Conservation (phyloP, 2,113 vertebrate genomes). For the Thryonomys swinderianus region DNA sequence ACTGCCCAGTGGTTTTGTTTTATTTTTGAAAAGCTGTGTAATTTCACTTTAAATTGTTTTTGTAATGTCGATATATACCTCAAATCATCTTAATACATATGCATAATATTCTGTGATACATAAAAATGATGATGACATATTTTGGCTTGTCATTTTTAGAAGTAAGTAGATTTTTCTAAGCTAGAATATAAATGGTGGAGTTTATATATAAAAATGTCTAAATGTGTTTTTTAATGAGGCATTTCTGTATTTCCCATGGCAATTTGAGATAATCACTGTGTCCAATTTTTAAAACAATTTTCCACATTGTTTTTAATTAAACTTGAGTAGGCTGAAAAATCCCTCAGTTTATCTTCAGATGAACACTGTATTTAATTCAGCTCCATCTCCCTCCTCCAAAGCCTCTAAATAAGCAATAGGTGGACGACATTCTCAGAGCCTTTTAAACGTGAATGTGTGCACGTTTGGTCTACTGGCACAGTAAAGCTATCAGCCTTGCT, state of each 20-base stretch:
- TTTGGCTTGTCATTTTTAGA: constrained; percentile 57
- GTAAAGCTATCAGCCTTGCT: constrained; percentile 41
- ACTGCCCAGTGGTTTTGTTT: constrained; percentile 30
- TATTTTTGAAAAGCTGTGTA: constrained; percentile 22
- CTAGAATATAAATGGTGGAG: constrained; percentile 75
- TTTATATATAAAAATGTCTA: constrained; percentile 75
- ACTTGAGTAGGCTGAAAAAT: constrained; percentile 34
- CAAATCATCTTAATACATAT: constrained; percentile 56
- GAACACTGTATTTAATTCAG: constrained; percentile 48
- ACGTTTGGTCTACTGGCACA: not conserved
- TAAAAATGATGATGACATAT: constrained; percentile 56
- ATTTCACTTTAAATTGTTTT: constrained; percentile 42
- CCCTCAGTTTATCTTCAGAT: constrained; percentile 66
- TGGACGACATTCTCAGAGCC: constrained; percentile 40
- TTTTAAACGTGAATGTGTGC: constrained; percentile 18
- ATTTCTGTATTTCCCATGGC: constrained; percentile 63
- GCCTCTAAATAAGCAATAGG: not conserved
- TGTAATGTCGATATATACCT: not conserved
- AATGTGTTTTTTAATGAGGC: constrained; percentile 82
- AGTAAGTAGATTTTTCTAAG: constrained; percentile 60
- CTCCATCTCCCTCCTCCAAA: not conserved
- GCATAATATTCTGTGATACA: constrained; percentile 15
- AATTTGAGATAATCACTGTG: constrained; percentile 75
- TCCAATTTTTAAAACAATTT: constrained; percentile 76
- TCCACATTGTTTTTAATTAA: constrained; percentile 76